Percentiles rank a stretch among this genome's conserved stretches.
Evolutionary conservation across 1,140 invertebrate genomes (phyloP).

Genomic region (Limonius californicus): DNA sequence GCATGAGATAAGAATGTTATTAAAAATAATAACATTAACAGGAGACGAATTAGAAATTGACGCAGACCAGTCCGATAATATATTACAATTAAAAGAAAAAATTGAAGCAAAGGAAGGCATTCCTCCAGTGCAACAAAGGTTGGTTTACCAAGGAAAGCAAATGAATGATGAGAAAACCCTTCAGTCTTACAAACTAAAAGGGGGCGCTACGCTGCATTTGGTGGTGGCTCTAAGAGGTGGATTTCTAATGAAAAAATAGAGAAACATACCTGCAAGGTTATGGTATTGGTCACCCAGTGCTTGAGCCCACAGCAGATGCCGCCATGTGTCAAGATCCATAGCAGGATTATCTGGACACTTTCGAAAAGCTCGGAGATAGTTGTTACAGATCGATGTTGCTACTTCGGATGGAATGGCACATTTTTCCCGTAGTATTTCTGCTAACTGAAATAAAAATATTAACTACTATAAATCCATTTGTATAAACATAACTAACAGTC

Average conservation of each 20-base stretch:
- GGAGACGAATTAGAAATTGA: constrained; percentile 39
- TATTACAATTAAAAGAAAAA: constrained; percentile 38
- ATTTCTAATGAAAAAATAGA: neutral
- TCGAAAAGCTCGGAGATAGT: constrained; percentile 69
- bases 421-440: constrained; percentile 62
- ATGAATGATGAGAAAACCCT: constrained; percentile 39
- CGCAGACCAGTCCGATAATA: constrained; percentile 38
- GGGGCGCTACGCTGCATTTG: constrained; percentile 37
- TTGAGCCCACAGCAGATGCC: constrained; percentile 68
- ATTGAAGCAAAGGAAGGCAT: constrained; percentile 41
- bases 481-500: too few relatives aligned
- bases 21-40: constrained; percentile 39
- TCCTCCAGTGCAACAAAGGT: constrained; percentile 38
- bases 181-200: constrained; percentile 37
- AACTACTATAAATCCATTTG: too few relatives aligned
- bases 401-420: constrained; percentile 61
- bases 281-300: constrained; percentile 70
- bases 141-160: constrained; percentile 42
- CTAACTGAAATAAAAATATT: constrained; percentile 56
- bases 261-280: constrained; percentile 57
- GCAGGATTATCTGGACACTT: constrained; percentile 71
- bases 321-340: constrained; percentile 69
- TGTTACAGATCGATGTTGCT: constrained; percentile 58
- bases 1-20: constrained; percentile 35
- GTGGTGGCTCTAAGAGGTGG: constrained; percentile 40